A percentile compares a stretch with the other conserved stretches of the same genome.
These are phyloP conservation scores for Gasterosteus aculeatus DNA, from an alignment of 2,113 vertebrate genomes.

Conservation along the genomic window DNA sequence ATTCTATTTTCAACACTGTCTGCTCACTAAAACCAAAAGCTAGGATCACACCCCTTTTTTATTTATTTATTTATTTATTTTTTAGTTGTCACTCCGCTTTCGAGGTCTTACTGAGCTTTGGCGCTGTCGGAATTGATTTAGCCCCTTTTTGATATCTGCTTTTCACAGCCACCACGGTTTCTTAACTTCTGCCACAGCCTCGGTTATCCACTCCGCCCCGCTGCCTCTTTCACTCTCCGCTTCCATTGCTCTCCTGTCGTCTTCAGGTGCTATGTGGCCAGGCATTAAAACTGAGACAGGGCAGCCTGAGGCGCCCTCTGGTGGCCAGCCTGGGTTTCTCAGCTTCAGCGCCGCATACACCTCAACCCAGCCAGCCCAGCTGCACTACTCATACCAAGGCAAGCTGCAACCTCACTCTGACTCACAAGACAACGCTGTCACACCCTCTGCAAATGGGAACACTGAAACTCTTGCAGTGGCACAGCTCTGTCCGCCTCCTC, in stretches of 20 bases:
- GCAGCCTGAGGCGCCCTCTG: slow-evolving; percentile 93
- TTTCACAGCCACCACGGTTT: slow-evolving; percentile 31
- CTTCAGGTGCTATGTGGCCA: slow-evolving; percentile 97
- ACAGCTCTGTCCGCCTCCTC: slow-evolving; percentile 24
- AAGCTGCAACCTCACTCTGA: slow-evolving; percentile 68
- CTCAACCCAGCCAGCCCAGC: slow-evolving; percentile 92
- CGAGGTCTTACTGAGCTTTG: slow-evolving; percentile 51
- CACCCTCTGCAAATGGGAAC: slow-evolving; percentile 28
- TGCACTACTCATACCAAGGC: slow-evolving; percentile 99
- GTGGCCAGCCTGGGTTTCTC: slow-evolving; percentile 96
- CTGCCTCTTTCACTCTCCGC: slow-evolving; percentile 58
- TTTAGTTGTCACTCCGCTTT: slow-evolving; percentile 36
- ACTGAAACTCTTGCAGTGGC: neutral
- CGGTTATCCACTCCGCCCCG: slow-evolving; percentile 11
- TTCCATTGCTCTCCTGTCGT: slow-evolving; percentile 72
- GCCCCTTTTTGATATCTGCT: slow-evolving; percentile 44
- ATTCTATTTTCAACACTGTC: neutral
- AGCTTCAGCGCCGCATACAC: slow-evolving; percentile 96
- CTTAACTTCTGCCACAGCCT: slow-evolving; percentile 21
- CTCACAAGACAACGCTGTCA: slow-evolving; percentile 39
- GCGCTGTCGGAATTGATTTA: slow-evolving; percentile 40
- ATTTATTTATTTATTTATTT: too few species aligned
- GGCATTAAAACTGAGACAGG: slow-evolving; percentile 98
- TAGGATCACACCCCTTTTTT: slow-evolving; percentile 31
- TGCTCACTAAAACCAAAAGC: slow-evolving; percentile 48